Evolutionary conservation across 2,888 invertebrate species (phyloP), one percentile per base, ranked within the genome.

Genomic region (Drosophila helvetica): DNA sequence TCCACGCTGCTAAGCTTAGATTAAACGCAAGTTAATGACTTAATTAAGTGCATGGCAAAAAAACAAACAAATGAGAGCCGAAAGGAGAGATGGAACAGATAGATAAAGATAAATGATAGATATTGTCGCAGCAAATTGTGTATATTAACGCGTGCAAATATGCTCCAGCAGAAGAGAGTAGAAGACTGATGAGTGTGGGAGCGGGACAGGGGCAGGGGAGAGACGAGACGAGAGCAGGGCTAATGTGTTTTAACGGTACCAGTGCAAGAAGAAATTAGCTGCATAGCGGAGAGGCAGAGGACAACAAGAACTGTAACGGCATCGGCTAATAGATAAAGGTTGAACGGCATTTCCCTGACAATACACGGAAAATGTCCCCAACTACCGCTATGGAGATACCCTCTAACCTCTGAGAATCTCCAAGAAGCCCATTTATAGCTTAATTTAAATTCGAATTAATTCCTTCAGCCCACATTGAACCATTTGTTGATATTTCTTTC

Each of bases 21-120:
- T 83, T 80, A 83, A 83, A 71, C 80, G 78, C 85, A 83, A 82
- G 78, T 74, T 84, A 84, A 84, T 84, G 80, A 75, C 83, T 84
- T 85, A 79, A 85, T 84, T 83, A 84, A 86, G 75, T 68, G 75
- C 47, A 38, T 60, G 59, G 60, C 63, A 64, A 61, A 62, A 66
- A 47, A 73, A 61, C 65, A 52, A 46, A 9, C 63, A 42, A 47
- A 42, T 46, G 33, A 56, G 70, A 63, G 46, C 51, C 62, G 53
- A 65, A 46, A 22, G 18, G 2, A 51, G 45, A 47, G 27, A 52
- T 42, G 43, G 25, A 47, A 53, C 53, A 75, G 64, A 61, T 53
- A 69, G 63, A 74, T 70, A 67, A 58, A 59, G 63, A 79, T 51
- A 58, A 46, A 73, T 70, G 62, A 59, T 69, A 58, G 61, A 74